These are phyloP conservation scores for Euplagia quadripunctaria DNA, from an alignment of 2,888 invertebrate genomes.

Conservation along the genomic window DNA sequence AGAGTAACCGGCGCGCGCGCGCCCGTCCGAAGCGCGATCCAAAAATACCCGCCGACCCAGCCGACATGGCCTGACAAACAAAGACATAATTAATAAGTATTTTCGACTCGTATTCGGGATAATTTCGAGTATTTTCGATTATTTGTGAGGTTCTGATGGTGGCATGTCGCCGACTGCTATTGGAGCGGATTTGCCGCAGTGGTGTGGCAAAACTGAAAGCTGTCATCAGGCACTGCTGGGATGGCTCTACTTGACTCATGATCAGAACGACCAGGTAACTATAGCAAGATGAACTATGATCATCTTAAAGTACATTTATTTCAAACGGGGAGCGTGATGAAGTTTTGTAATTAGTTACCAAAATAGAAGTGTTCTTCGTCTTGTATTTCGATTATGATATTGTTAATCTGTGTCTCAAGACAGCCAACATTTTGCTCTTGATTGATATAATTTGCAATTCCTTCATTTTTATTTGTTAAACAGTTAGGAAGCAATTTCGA, in stretches of 20 bases:
- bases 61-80: constrained; percentile 70
- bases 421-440: not conserved
- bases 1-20: constrained; percentile 80
- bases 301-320: not conserved
- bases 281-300: not conserved
- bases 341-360: constrained; percentile 32
- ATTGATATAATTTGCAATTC: not conserved
- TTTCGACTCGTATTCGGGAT: not conserved
- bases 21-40: constrained; percentile 72
- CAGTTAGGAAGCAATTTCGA: not conserved
- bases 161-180: constrained; percentile 82
- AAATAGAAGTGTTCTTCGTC: constrained; percentile 42
- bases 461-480: constrained; percentile 1
- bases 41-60: constrained; percentile 75
- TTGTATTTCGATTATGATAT: constrained; percentile 16
- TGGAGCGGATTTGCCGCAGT: constrained; percentile 79
- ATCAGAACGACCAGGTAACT: constrained; percentile 80
- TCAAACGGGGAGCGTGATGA: constrained; percentile 6
- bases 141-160: constrained; percentile 60
- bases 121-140: constrained; percentile 23
- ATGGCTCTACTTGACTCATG: constrained; percentile 80
- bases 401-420: constrained; percentile 5
- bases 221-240: constrained; percentile 79
- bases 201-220: constrained; percentile 78
- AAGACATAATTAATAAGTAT: constrained; percentile 36